Conservation (phyloP, 92 coral and sea anemone species). For the Bergia sp. region DNA sequence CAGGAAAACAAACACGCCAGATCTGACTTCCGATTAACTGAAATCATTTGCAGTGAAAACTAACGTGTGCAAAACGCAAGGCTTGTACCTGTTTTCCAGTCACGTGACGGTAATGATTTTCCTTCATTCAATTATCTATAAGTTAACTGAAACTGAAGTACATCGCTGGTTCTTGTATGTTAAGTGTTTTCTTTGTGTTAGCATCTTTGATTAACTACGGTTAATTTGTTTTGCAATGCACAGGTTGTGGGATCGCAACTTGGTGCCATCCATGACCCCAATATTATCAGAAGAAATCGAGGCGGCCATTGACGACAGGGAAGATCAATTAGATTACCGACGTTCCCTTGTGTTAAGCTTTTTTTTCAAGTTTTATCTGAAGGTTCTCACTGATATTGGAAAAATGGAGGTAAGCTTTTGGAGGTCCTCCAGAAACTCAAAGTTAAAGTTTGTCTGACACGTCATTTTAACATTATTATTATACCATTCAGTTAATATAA, state of each 20-base stretch:
- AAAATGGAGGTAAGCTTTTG: not conserved
- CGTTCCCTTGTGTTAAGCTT: not conserved
- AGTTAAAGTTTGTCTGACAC: too few relatives aligned
- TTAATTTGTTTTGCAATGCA: not conserved
- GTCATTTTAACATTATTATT: too few relatives aligned
- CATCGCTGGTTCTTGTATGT: not conserved
- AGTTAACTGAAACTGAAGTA: not conserved
- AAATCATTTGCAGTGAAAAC: too few relatives aligned
- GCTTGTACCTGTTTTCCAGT: too few relatives aligned
- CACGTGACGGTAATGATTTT: too few relatives aligned
- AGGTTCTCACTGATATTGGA: not conserved
- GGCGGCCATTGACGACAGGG: not conserved
- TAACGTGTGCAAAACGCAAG: too few relatives aligned
- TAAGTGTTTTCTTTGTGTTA: not conserved
- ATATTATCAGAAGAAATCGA: not conserved
- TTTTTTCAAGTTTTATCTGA: conserved; percentile 11
- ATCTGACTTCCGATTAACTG: too few relatives aligned
- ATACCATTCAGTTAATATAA: too few relatives aligned
- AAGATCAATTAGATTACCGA: not conserved
- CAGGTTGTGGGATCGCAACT: not conserved
- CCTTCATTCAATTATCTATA: too few relatives aligned
- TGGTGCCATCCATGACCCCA: not conserved
- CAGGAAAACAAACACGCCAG: too few relatives aligned
- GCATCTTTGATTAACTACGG: not conserved
- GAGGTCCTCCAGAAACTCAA: too few relatives aligned